A percentile compares a stretch with the other conserved stretches of the same genome.
Evolutionary conservation across 1,140 invertebrate genomes (phyloP).

Genomic region (silkworm (Bombyx mori)): DNA sequence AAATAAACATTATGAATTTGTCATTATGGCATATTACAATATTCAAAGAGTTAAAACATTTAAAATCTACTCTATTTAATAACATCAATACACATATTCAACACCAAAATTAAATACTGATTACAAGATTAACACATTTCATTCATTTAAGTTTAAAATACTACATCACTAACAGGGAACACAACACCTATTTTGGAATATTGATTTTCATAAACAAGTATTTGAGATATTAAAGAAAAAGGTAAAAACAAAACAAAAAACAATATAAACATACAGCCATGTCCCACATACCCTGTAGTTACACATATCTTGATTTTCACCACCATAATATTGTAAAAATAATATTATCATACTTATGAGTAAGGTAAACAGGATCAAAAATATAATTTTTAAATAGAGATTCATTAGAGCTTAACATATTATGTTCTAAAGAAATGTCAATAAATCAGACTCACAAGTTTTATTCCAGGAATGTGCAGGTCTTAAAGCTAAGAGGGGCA

Average conservation of each 20-base stretch:
- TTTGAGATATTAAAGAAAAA: not conserved
- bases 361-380: slow-evolving; percentile 63
- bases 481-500: slow-evolving; percentile 50
- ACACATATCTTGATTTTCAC: slow-evolving; percentile 42
- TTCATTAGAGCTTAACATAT: slow-evolving; percentile 49
- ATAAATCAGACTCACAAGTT: slow-evolving; percentile 63
- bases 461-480: slow-evolving; percentile 61
- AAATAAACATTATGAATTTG: slow-evolving; percentile 42
- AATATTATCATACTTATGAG: slow-evolving; percentile 56
- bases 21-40: slow-evolving; percentile 36
- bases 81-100: slow-evolving; percentile 46
- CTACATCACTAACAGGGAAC: slow-evolving; percentile 46
- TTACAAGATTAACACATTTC: slow-evolving; percentile 57
- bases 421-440: slow-evolving; percentile 64
- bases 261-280: slow-evolving; percentile 28
- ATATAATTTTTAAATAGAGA: slow-evolving; percentile 64
- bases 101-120: slow-evolving; percentile 59
- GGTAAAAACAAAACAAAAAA: slow-evolving; percentile 18
- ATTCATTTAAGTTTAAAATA: slow-evolving; percentile 21
- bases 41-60: slow-evolving; percentile 45
- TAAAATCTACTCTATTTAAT: slow-evolving; percentile 40
- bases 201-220: slow-evolving; percentile 2
- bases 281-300: slow-evolving; percentile 59
- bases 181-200: slow-evolving; percentile 42
- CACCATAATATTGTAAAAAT: slow-evolving; percentile 33